phyloP scores from a whole-genome alignment of 2,113 vertebrate genomes.

The Pedionomus torquatus region DNA sequence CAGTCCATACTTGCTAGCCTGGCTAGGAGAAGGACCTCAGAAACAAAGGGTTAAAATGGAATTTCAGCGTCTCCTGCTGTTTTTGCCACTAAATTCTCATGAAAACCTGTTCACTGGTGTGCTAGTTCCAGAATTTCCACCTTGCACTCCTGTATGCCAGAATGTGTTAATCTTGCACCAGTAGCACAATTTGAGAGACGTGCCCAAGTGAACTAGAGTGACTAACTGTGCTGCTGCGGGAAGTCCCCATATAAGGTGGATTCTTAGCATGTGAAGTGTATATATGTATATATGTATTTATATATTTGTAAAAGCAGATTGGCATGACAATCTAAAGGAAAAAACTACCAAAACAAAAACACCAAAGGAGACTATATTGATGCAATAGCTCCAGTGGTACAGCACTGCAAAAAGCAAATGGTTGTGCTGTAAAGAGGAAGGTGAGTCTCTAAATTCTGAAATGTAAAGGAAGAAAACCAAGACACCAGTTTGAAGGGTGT shows the following conservation, averaged over 20 bases:
- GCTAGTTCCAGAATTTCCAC: not conserved
- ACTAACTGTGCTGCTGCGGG: not conserved
- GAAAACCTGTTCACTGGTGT: not conserved
- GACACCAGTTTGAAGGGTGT: not conserved
- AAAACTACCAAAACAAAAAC: not conserved
- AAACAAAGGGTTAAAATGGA: not conserved
- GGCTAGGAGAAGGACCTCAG: not conserved
- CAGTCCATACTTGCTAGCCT: not conserved
- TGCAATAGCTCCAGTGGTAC: not conserved
- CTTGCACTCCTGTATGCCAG: not conserved
- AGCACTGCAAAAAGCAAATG: not conserved
- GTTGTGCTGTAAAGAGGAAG: not conserved
- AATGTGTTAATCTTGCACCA: not conserved
- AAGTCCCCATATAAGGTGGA: not conserved
- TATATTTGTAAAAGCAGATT: not conserved
- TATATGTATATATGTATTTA: no score
- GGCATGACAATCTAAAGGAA: not conserved
- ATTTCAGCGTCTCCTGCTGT: not conserved
- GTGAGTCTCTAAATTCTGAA: not conserved
- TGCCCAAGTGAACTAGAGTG: not conserved
- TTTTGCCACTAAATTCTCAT: not conserved
- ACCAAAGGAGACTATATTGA: not conserved
- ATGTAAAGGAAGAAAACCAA: not conserved
- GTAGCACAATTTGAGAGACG: not conserved
- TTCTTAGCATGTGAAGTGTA: not conserved